Conservation (phyloP, 2,113 vertebrate species). For the Gambusia affinis region DNA sequence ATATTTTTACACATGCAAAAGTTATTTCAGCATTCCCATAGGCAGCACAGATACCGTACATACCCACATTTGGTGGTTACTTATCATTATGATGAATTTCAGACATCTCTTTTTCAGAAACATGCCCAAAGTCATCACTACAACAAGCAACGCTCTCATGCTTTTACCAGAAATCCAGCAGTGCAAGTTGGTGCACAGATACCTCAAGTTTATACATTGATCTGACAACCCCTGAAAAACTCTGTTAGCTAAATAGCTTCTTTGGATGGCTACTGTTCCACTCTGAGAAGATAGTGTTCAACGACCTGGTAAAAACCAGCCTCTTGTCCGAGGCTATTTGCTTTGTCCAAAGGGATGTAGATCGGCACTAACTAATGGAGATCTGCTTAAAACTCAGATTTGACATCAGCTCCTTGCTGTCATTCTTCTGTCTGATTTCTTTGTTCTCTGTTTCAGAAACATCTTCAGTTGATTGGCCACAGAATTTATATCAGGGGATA, state of each 20-base stretch:
- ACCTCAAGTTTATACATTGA: not conserved
- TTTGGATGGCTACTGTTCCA: not conserved
- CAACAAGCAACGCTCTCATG: not conserved
- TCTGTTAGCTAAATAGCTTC: not conserved
- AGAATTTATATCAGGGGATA: conserved; percentile 54
- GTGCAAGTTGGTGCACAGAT: not conserved
- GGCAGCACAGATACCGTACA: not conserved
- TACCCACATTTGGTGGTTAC: not conserved
- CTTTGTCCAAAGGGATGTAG: too few species aligned
- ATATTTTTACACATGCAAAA: not conserved
- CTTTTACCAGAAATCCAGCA: not conserved
- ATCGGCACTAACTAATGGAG: conserved; percentile 1
- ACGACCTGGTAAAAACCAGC: too few species aligned
- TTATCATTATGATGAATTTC: not conserved
- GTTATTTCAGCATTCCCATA: not conserved
- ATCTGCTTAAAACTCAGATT: conserved; percentile 38
- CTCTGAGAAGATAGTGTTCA: not conserved
- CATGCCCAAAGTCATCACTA: not conserved
- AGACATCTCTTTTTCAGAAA: not conserved
- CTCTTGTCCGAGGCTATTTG: too few species aligned
- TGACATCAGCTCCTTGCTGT: not conserved
- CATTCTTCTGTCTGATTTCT: not conserved
- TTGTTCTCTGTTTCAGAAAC: not conserved
- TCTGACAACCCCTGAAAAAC: not conserved
- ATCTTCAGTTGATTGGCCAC: rapidly evolving